Conservation (phyloP, 2,113 vertebrate species). For the Lepus timidus region DNA sequence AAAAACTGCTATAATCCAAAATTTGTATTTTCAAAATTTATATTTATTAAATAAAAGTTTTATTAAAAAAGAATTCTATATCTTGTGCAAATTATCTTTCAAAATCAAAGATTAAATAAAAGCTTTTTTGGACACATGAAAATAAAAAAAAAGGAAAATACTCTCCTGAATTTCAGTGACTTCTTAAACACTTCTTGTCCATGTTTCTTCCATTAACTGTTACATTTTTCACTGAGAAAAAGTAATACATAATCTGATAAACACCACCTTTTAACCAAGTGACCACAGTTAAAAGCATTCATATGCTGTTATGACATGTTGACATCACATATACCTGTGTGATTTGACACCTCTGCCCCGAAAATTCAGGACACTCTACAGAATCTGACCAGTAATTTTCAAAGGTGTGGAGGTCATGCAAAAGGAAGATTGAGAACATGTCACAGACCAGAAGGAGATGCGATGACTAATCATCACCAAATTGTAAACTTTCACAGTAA, state of each 20-base stretch:
- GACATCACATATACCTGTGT: neutral
- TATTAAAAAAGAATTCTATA: no score
- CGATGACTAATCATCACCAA: neutral
- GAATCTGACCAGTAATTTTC: neutral
- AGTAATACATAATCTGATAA: neutral
- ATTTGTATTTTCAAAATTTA: no score
- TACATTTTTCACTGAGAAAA: neutral
- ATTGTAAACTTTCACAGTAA: neutral
- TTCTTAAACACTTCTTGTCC: neutral
- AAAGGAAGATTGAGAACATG: neutral
- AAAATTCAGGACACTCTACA: neutral
- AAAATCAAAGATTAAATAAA: no score
- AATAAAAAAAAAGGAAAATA: no score
- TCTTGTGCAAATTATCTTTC: no score
- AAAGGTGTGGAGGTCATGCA: neutral
- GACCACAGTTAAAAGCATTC: neutral
- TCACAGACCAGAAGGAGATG: neutral
- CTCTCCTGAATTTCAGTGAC: neutral
- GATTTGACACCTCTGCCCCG: neutral
- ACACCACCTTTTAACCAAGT: neutral
- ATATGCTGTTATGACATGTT: neutral
- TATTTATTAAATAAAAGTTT: no score
- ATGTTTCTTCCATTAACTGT: constrained; percentile 23
- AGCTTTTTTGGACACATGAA: no score
- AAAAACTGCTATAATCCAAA: no score